Evolutionary conservation across 2,888 invertebrate species (phyloP).

Genomic region (Aproaerema taeniolella): DNA sequence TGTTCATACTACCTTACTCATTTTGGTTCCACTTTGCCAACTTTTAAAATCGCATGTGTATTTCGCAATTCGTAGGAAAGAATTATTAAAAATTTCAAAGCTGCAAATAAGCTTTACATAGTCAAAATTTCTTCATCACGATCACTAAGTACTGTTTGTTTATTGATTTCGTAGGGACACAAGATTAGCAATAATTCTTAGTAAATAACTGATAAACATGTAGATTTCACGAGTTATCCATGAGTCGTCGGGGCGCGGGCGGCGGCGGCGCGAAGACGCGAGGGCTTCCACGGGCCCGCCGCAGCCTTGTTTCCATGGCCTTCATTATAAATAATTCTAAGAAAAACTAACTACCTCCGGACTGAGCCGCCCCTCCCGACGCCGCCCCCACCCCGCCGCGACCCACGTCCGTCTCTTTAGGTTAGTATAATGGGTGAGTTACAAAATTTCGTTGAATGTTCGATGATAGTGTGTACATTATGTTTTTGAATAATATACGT

Average conservation of each 20-base stretch:
- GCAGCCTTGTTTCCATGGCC: too few species aligned
- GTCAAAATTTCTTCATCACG: slow-evolving; percentile 13
- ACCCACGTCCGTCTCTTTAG: slow-evolving; percentile 46
- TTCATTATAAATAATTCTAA: too few species aligned
- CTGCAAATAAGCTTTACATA: slow-evolving; percentile 14
- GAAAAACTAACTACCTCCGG: background rate
- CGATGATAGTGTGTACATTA: slow-evolving; percentile 64
- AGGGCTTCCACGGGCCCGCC: slow-evolving; percentile 79
- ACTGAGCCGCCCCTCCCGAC: background rate
- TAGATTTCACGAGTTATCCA: slow-evolving; percentile 44
- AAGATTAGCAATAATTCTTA: slow-evolving; percentile 57
- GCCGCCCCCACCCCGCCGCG: slow-evolving; percentile 68
- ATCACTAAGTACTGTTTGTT: slow-evolving; percentile 14
- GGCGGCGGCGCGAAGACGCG: slow-evolving; percentile 18
- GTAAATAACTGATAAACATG: slow-evolving; percentile 41
- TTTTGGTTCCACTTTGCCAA: background rate
- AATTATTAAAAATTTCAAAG: slow-evolving; percentile 6
- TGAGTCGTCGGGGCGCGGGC: slow-evolving; percentile 33
- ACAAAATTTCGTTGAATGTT: slow-evolving; percentile 58
- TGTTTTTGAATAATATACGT: slow-evolving; percentile 70
- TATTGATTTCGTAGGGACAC: slow-evolving; percentile 44
- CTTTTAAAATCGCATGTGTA: slow-evolving; percentile 1
- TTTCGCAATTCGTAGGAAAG: slow-evolving; percentile 3
- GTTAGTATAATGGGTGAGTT: slow-evolving; percentile 47
- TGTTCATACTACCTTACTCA: slow-evolving; percentile 33